Evolutionary conservation across 2,888 invertebrate species (phyloP).

Genomic region (Nasonovia ribisnigri): DNA sequence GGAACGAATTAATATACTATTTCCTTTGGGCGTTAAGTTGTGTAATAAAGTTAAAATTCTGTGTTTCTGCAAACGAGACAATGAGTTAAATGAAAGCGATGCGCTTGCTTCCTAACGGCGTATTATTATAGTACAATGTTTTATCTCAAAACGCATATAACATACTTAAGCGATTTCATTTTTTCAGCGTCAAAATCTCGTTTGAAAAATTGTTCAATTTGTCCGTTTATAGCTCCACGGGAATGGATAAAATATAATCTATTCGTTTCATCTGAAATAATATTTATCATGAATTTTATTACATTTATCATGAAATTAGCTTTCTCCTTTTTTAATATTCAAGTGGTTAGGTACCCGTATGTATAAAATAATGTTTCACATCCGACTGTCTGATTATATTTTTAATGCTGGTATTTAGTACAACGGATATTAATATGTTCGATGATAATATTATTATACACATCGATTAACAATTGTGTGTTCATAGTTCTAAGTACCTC

Average conservation of each 20-base stretch:
- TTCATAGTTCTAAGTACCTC: background rate
- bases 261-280: background rate
- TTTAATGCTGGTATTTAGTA: background rate
- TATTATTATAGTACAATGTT: background rate
- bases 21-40: background rate
- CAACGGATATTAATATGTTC: background rate
- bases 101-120: no score
- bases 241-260: background rate
- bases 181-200: background rate
- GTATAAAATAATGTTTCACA: background rate
- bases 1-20: conserved; percentile 2
- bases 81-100: conserved; percentile 1
- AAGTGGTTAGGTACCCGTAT: background rate
- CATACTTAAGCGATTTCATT: background rate
- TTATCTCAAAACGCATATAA: background rate
- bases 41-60: background rate
- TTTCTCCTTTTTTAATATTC: conserved; percentile 35
- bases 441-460: background rate
- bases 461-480: background rate
- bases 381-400: background rate
- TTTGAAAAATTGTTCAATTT: conserved; percentile 6
- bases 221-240: no score
- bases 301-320: background rate
- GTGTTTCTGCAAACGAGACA: background rate
- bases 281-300: background rate